Conservation (phyloP, 1,140 invertebrate species). For the Drosophila albomicans region DNA sequence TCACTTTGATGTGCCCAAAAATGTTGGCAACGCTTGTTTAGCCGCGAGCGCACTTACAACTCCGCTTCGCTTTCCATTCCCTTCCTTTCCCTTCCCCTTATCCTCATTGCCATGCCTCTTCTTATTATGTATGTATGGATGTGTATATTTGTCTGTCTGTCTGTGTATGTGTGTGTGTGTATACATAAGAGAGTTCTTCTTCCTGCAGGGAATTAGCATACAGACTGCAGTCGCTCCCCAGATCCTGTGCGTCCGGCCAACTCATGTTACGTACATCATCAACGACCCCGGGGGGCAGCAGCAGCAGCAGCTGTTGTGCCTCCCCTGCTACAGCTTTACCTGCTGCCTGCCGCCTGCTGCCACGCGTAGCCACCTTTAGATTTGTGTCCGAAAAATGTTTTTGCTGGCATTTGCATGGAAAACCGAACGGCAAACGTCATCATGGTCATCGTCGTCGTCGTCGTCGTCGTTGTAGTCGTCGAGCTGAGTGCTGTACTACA, state of each 20-base stretch:
- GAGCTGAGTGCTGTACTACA: slow-evolving; percentile 63
- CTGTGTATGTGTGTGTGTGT: slow-evolving; percentile 10
- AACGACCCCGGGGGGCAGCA: slow-evolving; percentile 48
- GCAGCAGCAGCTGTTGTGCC: slow-evolving; percentile 24
- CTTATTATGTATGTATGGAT: slow-evolving; percentile 11
- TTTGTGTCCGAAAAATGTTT: slow-evolving; percentile 77
- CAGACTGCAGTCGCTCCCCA: slow-evolving; percentile 46
- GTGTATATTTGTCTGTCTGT: slow-evolving; percentile 6
- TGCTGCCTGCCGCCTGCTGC: not conserved
- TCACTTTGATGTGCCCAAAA: slow-evolving; percentile 67
- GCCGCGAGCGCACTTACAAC: slow-evolving; percentile 59
- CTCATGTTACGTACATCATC: slow-evolving; percentile 78
- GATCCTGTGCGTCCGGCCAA: slow-evolving; percentile 37
- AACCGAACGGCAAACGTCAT: slow-evolving; percentile 57
- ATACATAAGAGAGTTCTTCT: slow-evolving; percentile 32
- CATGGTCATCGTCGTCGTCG: slow-evolving; percentile 52
- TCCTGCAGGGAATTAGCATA: slow-evolving; percentile 79
- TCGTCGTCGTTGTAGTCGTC: slow-evolving; percentile 51
- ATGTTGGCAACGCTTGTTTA: slow-evolving; percentile 62
- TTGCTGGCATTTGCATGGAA: slow-evolving; percentile 72
- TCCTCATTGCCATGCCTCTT: slow-evolving; percentile 4
- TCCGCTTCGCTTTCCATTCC: slow-evolving; percentile 1
- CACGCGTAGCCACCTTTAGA: slow-evolving; percentile 56
- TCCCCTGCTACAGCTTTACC: not conserved
- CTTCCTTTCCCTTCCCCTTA: not conserved